phyloP scores from a whole-genome alignment of 1,140 invertebrate genomes.

The Coenobita brevimanus region DNA sequence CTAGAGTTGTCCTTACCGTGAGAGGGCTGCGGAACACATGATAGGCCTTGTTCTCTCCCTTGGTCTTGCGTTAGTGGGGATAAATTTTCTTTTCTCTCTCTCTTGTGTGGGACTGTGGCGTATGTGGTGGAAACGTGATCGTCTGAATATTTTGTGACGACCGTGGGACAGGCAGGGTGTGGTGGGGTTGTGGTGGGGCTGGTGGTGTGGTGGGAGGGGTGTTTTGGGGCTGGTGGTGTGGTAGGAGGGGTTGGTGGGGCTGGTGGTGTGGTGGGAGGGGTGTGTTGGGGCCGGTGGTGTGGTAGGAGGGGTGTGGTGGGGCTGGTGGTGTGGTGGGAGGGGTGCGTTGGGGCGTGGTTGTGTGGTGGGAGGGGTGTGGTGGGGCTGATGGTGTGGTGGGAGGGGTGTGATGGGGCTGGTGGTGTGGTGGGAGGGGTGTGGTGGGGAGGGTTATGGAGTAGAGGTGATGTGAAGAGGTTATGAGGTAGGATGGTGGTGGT shows the following conservation, averaged over 20 bases:
- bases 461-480: neutral
- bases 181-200: neutral
- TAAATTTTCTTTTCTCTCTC: no score
- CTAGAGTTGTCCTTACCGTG: no score
- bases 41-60: no score
- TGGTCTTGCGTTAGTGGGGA: no score
- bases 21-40: no score
- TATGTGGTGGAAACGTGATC: constrained; percentile 50
- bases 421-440: neutral
- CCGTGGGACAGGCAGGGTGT: constrained; percentile 50
- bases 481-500: neutral
- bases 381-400: neutral
- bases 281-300: neutral
- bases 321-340: neutral
- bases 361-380: neutral
- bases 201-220: neutral
- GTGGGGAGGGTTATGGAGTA: neutral
- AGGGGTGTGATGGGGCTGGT: neutral
- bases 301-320: neutral
- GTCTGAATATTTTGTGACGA: constrained; percentile 49
- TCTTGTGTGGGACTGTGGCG: no score
- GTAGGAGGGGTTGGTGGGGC: constrained; percentile 2
- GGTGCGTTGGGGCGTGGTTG: neutral
- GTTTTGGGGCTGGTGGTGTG: neutral
- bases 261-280: neutral